Base-by-base conservation (phyloP, 2,888 invertebrate species). In the Apomyelois bistriatella region DNA sequence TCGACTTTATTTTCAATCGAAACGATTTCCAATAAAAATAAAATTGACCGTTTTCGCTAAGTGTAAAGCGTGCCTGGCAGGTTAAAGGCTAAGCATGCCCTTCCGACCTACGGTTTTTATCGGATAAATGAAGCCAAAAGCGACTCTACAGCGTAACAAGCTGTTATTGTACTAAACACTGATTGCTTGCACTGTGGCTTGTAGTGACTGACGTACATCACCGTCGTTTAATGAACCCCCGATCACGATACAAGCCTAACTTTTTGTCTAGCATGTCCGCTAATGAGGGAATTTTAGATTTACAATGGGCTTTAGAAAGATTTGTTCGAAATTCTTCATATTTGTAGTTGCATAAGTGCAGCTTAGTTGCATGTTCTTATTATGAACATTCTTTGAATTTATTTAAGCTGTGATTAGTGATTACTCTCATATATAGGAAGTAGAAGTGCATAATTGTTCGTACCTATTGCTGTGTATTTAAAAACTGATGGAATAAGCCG, bases 181-280 rank as follows among this genome's bases (percentile, higher is more conserved):
- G 80, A 79, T 77, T 77, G 78, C 73, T 72, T 66, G 74, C 69
- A 71, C 76, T 56, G 40, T 40, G 38, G 16, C 40, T 10, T 16
- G 16, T 54, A 55, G 54, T 40, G 85, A 86, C 83, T 85, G 85
- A 85, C 86, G 78, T 63, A 70, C 82, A 80, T 83, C 82, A 78
- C 62, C 70, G 72, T 69, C 71, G 22, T 36, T 36, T 52, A 52
- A 52, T 52, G 52, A 52, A 43, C 43, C 52, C 30, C 38, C 38
- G 49, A 41, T 43, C 36, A 43, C 52, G 17, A 52, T 43, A 52
- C 43, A 52, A 52, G 52, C 37, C 52, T 42, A 30, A 43, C 37
- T 43, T 43, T 51, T 52, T 52, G 52, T 52, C 43, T 52, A 51
- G 42, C 42, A 22, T 37, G 42, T 43, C 9, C 36, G 22, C 52